Conservation (phyloP, 2,113 vertebrate species). For the Podiceps cristatus region DNA sequence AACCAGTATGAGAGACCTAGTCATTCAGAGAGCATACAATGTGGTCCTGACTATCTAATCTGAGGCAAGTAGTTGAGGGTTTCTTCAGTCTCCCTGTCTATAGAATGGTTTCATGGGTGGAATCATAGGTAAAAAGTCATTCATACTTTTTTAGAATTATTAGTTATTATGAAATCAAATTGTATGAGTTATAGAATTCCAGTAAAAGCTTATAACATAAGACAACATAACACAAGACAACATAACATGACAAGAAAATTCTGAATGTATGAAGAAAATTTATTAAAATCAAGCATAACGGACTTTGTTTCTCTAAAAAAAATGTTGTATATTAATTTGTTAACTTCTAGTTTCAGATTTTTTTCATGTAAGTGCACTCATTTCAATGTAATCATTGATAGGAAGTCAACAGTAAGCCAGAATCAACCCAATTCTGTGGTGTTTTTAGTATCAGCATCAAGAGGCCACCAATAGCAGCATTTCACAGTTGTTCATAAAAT, state of each 20-base stretch:
- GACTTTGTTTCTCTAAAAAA: background rate
- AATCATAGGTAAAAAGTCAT: background rate
- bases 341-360: background rate
- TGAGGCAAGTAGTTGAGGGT: background rate
- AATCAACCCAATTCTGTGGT: background rate
- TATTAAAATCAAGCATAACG: background rate
- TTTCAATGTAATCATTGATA: background rate
- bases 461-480: background rate
- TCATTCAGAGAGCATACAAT: fast-evolving
- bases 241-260: background rate
- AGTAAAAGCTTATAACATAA: background rate
- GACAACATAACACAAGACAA: background rate
- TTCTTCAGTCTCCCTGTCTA: background rate
- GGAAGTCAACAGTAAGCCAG: background rate
- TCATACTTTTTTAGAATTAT: background rate
- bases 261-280: background rate
- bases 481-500: background rate
- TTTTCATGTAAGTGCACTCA: background rate
- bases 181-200: background rate
- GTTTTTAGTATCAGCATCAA: background rate
- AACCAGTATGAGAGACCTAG: background rate
- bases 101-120: background rate
- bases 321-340: background rate
- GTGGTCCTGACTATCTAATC: background rate
- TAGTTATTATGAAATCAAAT: background rate